Base-by-base conservation (phyloP, 2,888 invertebrate species). In the Acrobasis repandana region DNA sequence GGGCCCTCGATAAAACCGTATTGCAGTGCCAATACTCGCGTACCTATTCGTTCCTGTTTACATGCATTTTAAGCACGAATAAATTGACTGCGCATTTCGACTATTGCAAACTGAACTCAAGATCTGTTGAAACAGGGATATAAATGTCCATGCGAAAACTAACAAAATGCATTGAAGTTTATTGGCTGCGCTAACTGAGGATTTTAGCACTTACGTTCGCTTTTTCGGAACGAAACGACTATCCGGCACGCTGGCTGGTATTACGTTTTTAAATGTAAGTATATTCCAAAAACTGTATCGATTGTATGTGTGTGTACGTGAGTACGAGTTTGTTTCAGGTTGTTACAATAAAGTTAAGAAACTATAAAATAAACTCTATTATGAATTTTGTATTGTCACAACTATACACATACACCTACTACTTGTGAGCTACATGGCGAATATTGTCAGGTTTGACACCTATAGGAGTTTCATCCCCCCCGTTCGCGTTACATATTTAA, bases 31-130 rank as follows among this genome's bases (percentile, higher is more conserved):
- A 71, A 75, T 74, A 71, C 71, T 73, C 66, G 60, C 63, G 64
- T 70, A 69, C 66, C 66, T 67, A 67, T 65, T 61, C 63, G 67
- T 67, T 62, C 64, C 71, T 67, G 69, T 72, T 76, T 76, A 76
- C 74, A 79, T 83, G 77, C 75, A 80, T 78, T 82, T 80, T 79
- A 75, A 73, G 77, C 71, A 76, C 65, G 67, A 77, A 78, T 75
- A 76, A 79, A 79, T 76, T 77, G 72, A 72, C 63, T 71, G 75
- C 71, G 72, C 73, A 71, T 54, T 71, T 68, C 67, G 67, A 69
- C 69, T 67, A 65, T 62, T 65, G 58, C 68, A 64, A 73, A 72
- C 73, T 72, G 67, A 69, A 70, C 69, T 72, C 66, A 63, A 71
- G 69, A 65, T 63, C 61, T 58, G 50, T 63, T 61, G 49, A 50